Evolutionary conservation across 2,113 vertebrate species (phyloP).

Genomic region (Hassar affinis): DNA sequence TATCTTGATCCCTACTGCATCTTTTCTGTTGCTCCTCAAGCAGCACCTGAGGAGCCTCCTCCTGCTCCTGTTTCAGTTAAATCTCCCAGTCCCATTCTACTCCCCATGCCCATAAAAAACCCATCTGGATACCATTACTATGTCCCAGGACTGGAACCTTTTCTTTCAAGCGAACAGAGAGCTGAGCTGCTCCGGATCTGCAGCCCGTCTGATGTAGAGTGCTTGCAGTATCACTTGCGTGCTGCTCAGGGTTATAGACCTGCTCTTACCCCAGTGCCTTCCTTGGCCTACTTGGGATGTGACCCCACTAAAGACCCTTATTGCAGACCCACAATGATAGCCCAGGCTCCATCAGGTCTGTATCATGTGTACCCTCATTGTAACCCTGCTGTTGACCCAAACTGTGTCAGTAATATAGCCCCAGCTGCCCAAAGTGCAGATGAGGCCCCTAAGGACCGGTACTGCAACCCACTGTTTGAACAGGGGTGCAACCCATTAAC

Average conservation of each 20-base stretch:
- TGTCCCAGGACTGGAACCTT: conserved; percentile 67
- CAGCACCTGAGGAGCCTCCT: conserved; percentile 41
- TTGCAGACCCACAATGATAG: conserved; percentile 64
- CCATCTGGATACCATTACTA: conserved; percentile 66
- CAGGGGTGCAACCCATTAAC: conserved; percentile 72
- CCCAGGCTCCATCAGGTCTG: conserved; percentile 65
- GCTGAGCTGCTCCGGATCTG: conserved; percentile 75
- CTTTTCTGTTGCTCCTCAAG: conserved; percentile 53
- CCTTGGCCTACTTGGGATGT: conserved; percentile 69
- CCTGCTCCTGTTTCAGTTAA: conserved; percentile 48
- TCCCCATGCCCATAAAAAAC: conserved; percentile 61
- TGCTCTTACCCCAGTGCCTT: conserved; percentile 59
- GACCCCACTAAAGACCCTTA: conserved; percentile 71
- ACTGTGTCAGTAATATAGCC: conserved; percentile 56
- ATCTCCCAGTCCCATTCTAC: conserved; percentile 61
- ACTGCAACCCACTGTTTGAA: conserved; percentile 75
- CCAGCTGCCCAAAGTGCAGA: conserved; percentile 52
- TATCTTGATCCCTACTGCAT: conserved; percentile 74
- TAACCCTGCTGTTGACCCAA: conserved; percentile 69
- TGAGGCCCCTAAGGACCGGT: conserved; percentile 60
- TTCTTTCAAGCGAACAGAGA: conserved; percentile 66
- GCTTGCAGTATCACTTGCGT: conserved; percentile 77
- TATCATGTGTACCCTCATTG: conserved; percentile 70
- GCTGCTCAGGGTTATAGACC: conserved; percentile 74
- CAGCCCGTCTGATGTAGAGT: conserved; percentile 70